These are phyloP conservation scores for Malurus splendens DNA, from an alignment of 2,797 vertebrate species.

Conservation along the genomic window DNA sequence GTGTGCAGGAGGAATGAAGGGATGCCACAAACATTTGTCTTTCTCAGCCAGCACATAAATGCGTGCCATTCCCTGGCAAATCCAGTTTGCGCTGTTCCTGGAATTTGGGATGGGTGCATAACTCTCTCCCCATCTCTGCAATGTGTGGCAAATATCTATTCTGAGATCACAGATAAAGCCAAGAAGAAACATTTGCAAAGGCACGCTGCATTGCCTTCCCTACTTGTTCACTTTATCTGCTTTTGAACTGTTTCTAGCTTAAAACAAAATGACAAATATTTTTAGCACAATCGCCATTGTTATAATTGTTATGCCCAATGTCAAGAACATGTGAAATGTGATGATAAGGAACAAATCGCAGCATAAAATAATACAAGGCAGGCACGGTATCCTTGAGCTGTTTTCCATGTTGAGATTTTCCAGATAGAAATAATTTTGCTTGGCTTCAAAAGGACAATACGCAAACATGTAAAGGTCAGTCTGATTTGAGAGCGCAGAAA, in stretches of 20 bases:
- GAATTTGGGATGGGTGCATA: slow-evolving; percentile 42
- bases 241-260: neutral
- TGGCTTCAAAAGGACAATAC: neutral
- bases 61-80: neutral
- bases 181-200: neutral
- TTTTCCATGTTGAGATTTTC: neutral
- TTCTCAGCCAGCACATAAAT: neutral
- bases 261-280: neutral
- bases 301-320: neutral
- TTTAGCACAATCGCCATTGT: slow-evolving; percentile 22
- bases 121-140: slow-evolving; percentile 1
- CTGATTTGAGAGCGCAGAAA: neutral
- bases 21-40: neutral
- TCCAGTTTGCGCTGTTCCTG: neutral
- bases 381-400: neutral
- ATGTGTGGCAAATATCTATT: neutral
- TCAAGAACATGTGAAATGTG: neutral
- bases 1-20: neutral
- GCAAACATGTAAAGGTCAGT: neutral
- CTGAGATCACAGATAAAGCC: neutral
- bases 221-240: neutral
- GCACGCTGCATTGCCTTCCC: neutral
- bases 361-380: neutral
- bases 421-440: neutral
- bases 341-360: neutral